Evolutionary conservation across 2,113 vertebrate genomes (phyloP).

Genomic region (Polyodon spathula): DNA sequence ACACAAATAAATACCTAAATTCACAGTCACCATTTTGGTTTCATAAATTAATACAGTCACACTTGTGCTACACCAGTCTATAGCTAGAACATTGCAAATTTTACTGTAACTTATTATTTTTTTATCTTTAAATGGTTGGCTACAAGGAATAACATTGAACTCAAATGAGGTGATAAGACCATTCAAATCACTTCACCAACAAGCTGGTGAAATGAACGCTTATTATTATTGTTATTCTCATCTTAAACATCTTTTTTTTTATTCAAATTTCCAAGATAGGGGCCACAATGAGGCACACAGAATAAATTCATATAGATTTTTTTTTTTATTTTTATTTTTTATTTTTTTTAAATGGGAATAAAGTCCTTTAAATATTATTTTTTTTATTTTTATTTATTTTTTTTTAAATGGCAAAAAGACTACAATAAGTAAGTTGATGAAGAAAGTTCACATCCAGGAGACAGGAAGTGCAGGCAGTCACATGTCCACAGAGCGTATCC

Average conservation of each 20-base stretch:
- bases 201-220: conserved; percentile 54
- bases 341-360: no score
- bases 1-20: conserved; percentile 75
- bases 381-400: no score
- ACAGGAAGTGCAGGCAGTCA: conserved; percentile 62
- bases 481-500: conserved; percentile 45
- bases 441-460: no score
- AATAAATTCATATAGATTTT: conserved; percentile 64
- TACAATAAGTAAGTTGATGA: no score
- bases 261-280: no score
- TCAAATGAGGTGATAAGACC: conserved; percentile 61
- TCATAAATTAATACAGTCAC: conserved; percentile 80
- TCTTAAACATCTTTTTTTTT: no score
- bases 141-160: conserved; percentile 78
- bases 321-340: no score
- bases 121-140: conserved; percentile 67
- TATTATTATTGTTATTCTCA: no score
- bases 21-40: conserved; percentile 82
- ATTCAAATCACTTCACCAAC: conserved; percentile 43
- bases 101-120: conserved; percentile 62
- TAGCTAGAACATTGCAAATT: conserved; percentile 74
- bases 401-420: no score
- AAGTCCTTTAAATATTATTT: conserved; percentile 43
- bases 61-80: conserved; percentile 76
- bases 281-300: conserved; percentile 61